phyloP scores from a whole-genome alignment of 1,140 invertebrate species.

The Phenacoccus solenopsis region DNA sequence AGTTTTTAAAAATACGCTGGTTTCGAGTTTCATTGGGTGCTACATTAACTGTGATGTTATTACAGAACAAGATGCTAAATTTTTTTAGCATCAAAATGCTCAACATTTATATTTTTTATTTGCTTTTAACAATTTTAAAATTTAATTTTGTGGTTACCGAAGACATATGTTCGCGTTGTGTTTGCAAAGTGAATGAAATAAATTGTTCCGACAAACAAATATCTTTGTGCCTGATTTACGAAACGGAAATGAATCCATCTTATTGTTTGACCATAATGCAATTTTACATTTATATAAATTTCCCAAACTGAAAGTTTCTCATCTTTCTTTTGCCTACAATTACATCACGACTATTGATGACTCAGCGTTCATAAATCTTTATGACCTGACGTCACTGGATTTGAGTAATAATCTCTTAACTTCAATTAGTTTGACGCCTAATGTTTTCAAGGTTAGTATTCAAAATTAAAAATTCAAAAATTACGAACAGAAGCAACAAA shows the following conservation, averaged over 20 bases:
- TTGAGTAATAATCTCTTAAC: constrained; percentile 53
- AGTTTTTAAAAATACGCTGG: no score
- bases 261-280: not conserved
- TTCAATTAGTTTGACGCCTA: constrained; percentile 39
- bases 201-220: not conserved
- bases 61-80: no score
- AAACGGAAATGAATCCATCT: not conserved
- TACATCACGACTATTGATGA: constrained; percentile 44
- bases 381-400: constrained; percentile 46
- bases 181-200: not conserved
- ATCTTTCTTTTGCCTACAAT: constrained; percentile 36
- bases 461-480: no score
- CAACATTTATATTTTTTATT: no score
- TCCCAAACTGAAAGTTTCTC: constrained; percentile 26
- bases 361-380: constrained; percentile 46
- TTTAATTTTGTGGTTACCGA: not conserved
- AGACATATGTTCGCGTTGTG: not conserved
- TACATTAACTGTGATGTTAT: no score
- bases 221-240: not conserved
- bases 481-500: no score
- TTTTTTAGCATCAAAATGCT: no score
- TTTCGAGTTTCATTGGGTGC: no score
- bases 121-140: no score
- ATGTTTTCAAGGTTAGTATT: constrained; percentile 48
- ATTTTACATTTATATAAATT: not conserved